Conservation (phyloP, 2,113 vertebrate genomes). For the Ageneiosus marmoratus region DNA sequence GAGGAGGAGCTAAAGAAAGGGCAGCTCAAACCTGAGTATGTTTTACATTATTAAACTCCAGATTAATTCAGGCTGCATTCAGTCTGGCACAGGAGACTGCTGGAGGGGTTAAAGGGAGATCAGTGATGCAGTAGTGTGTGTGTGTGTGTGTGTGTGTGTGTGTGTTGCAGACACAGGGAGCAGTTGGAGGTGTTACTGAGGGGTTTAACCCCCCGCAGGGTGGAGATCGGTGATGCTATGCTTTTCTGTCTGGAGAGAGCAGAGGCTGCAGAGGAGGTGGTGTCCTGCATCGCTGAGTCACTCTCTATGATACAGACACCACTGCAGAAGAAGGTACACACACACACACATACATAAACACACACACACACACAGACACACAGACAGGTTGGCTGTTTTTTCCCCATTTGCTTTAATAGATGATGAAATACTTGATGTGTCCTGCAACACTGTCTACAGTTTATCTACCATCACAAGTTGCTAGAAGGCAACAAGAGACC, state of each 20-base stretch:
- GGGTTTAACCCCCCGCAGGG: slow-evolving; percentile 69
- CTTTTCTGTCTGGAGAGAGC: slow-evolving; percentile 77
- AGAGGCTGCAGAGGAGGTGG: slow-evolving; percentile 79
- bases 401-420: too few species aligned
- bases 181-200: slow-evolving; percentile 70
- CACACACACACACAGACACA: neutral
- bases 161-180: slow-evolving; percentile 68
- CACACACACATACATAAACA: neutral
- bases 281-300: slow-evolving; percentile 71
- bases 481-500: too few species aligned
- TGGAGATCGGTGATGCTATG: slow-evolving; percentile 72
- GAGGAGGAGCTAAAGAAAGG: slow-evolving; percentile 79
- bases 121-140: neutral
- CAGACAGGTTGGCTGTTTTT: too few species aligned
- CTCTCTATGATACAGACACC: slow-evolving; percentile 73
- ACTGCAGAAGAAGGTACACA: slow-evolving; percentile 71
- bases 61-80: neutral
- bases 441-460: too few species aligned
- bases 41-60: neutral
- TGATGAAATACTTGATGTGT: too few species aligned
- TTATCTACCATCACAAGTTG: too few species aligned
- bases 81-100: neutral
- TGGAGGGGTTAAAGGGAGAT: neutral
- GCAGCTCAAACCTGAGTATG: slow-evolving; percentile 75
- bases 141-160: slow-evolving; percentile 8